Evolutionary conservation across 2,113 vertebrate species (phyloP).

Genomic region (Onychorhynchus coronatus): DNA sequence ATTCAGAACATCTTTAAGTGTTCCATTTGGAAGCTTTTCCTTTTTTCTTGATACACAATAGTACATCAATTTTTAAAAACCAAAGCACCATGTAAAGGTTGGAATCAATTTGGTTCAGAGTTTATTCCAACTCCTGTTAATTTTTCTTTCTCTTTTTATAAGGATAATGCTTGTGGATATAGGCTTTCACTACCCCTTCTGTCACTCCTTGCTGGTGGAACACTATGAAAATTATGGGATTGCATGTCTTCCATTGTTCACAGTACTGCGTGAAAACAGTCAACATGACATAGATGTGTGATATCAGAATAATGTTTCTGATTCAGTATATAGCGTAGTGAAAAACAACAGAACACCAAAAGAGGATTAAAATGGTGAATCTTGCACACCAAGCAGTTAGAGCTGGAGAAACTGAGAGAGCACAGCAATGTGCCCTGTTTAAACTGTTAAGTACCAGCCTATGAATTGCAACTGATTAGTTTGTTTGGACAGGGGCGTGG

Average conservation of each 20-base stretch:
- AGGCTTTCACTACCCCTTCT: neutral
- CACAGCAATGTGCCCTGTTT: neutral
- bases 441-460: neutral
- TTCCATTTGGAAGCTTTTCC: neutral
- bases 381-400: neutral
- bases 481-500: neutral
- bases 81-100: neutral
- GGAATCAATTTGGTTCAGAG: neutral
- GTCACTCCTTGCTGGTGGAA: neutral
- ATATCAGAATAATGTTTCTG: neutral
- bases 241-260: neutral
- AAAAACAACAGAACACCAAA: neutral
- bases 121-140: neutral
- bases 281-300: neutral
- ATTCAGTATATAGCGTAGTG: neutral
- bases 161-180: neutral
- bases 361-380: neutral
- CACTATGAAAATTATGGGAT: neutral
- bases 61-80: neutral
- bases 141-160: neutral
- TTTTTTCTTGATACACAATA: neutral
- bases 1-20: neutral
- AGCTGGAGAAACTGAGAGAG: neutral
- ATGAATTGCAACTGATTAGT: neutral
- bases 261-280: neutral